A percentile compares a stretch with the other conserved stretches of the same genome.
Evolutionary conservation across 1,140 invertebrate species (phyloP).

Genomic region (Saccostrea glomerata): DNA sequence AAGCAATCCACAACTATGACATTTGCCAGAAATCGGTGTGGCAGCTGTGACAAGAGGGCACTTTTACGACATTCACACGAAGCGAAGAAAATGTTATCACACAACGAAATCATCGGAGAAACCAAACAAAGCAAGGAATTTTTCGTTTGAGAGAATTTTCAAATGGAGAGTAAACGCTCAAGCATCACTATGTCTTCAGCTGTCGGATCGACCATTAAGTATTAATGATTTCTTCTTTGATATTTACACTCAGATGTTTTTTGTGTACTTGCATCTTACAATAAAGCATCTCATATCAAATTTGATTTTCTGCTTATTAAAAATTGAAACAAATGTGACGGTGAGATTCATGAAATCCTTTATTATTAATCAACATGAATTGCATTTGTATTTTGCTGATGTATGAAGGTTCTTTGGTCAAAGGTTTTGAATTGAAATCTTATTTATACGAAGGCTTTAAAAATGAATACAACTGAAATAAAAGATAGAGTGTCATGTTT

Average conservation of each 20-base stretch:
- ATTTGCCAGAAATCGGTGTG: slow-evolving; percentile 1
- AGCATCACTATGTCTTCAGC: background rate
- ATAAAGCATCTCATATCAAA: background rate
- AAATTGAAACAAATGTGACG: background rate
- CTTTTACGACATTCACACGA: slow-evolving; percentile 27
- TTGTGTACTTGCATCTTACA: background rate
- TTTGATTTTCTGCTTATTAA: background rate
- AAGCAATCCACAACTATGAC: background rate
- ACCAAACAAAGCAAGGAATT: slow-evolving; percentile 15
- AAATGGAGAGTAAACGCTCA: background rate
- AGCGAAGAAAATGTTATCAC: slow-evolving; percentile 8
- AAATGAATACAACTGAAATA: too few species aligned
- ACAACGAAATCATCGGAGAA: slow-evolving; percentile 18
- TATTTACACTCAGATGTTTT: background rate
- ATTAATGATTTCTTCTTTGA: background rate
- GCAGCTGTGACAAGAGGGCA: background rate
- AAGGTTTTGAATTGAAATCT: too few species aligned
- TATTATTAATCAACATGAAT: too few species aligned
- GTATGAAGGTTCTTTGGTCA: too few species aligned
- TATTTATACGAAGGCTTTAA: too few species aligned
- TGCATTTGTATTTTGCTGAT: too few species aligned
- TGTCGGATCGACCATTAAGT: background rate
- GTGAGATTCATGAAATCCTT: too few species aligned
- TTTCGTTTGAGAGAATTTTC: slow-evolving; percentile 2
- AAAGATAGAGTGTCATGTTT: too few species aligned